Evolutionary conservation across 2,797 vertebrate species (phyloP).

Genomic region (Acanthurus tractus): DNA sequence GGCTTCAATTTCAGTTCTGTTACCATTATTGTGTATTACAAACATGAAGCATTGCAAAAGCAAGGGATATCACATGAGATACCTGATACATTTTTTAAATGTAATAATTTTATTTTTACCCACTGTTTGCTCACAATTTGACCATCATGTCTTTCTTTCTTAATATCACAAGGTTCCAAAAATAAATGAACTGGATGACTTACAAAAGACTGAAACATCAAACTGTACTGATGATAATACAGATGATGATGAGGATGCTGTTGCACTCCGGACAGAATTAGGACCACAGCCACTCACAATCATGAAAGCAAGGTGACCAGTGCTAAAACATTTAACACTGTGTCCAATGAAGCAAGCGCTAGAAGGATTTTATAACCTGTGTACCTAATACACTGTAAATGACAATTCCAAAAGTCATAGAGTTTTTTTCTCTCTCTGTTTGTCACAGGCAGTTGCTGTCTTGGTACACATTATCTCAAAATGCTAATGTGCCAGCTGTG

Average conservation of each 20-base stretch:
- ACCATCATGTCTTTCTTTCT: constrained; percentile 14
- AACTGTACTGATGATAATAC: constrained; percentile 52
- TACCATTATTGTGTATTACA: neutral
- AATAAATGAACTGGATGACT: constrained; percentile 66
- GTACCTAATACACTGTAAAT: neutral
- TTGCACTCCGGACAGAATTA: constrained; percentile 59
- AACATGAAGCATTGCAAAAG: neutral
- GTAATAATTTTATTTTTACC: neutral
- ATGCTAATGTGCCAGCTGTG: constrained; percentile 83
- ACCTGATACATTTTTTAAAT: neutral
- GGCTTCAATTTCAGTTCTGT: neutral
- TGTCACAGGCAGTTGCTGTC: constrained; percentile 91
- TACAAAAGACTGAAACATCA: constrained; percentile 64
- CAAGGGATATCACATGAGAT: no score
- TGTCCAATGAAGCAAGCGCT: neutral
- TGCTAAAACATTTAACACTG: neutral
- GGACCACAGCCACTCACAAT: constrained; percentile 86
- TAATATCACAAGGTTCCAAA: constrained; percentile 78
- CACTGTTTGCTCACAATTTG: neutral
- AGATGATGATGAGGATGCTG: constrained; percentile 27
- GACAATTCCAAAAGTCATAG: neutral
- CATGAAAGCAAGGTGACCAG: constrained; percentile 90
- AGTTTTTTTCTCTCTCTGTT: neutral
- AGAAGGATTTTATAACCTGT: neutral
- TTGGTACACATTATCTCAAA: constrained; percentile 91